Evolutionary conservation across 1,140 invertebrate species (phyloP).

Genomic region (Cydia strobilella): DNA sequence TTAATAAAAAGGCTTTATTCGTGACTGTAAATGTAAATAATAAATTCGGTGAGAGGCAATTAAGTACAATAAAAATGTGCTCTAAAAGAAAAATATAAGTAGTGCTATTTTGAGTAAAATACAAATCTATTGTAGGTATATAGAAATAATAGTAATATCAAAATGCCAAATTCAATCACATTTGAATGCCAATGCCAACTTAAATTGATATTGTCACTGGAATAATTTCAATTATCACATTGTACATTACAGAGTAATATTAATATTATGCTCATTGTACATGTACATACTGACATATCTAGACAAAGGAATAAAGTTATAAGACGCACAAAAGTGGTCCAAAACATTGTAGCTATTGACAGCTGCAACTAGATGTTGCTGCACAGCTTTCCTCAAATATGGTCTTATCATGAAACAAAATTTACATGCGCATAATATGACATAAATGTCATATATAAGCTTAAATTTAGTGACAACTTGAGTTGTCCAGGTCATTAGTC

Average conservation of each 20-base stretch:
- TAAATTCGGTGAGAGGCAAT: conserved; percentile 73
- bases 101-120: not conserved
- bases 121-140: conserved; percentile 4
- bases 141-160: conserved; percentile 27
- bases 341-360: not conserved
- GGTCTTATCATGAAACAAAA: not conserved
- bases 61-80: conserved; percentile 33
- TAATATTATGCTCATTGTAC: conserved; percentile 30
- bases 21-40: conserved; percentile 57
- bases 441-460: conserved; percentile 22
- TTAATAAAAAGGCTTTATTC: conserved; percentile 41
- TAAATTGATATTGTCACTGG: not conserved
- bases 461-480: conserved; percentile 29
- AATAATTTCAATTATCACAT: conserved; percentile 15
- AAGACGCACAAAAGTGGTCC: not conserved
- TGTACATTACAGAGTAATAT: not conserved
- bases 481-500: conserved; percentile 21
- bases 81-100: conserved; percentile 15
- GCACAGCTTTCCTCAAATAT: too few species aligned
- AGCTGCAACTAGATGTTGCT: too few species aligned
- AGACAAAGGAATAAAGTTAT: not conserved
- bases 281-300: not conserved
- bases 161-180: not conserved
- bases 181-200: conserved; percentile 4
- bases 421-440: conserved; percentile 7